These are phyloP conservation scores for Meteorus cinctellus DNA, from an alignment of 2,888 invertebrate species.

Conservation along the genomic window DNA sequence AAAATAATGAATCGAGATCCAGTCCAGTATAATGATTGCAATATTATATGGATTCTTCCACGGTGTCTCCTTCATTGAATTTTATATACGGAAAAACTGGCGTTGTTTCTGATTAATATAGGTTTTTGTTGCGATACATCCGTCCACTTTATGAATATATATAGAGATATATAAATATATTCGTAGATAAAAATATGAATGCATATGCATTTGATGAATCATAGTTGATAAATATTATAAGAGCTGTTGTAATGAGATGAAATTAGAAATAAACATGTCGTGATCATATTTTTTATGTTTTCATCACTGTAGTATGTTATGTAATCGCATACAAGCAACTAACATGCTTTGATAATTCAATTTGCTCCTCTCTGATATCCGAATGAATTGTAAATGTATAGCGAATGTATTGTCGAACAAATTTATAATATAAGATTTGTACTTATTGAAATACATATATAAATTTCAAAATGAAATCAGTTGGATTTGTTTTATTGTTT, in stretches of 20 bases:
- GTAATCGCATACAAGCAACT: neutral
- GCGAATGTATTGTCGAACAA: neutral
- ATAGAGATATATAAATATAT: neutral
- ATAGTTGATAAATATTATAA: neutral
- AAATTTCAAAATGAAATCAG: neutral
- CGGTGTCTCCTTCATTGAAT: neutral
- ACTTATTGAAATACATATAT: constrained; percentile 18
- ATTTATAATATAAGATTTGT: constrained; percentile 6
- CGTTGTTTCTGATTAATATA: neutral
- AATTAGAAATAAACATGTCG: neutral
- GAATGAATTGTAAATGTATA: neutral
- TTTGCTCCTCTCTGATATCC: neutral
- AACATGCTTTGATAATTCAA: neutral
- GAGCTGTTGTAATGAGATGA: neutral
- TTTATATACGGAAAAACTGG: neutral
- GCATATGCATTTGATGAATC: neutral
- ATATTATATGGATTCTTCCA: constrained; percentile 1
- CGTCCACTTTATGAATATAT: neutral
- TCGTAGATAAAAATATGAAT: neutral
- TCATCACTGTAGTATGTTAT: neutral
- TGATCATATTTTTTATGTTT: neutral
- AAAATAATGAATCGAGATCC: neutral
- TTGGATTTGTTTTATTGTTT: neutral
- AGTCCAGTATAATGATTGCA: neutral
- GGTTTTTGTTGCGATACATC: neutral